phyloP scores from a whole-genome alignment of 2,113 vertebrate genomes.

The Mirza zaza region DNA sequence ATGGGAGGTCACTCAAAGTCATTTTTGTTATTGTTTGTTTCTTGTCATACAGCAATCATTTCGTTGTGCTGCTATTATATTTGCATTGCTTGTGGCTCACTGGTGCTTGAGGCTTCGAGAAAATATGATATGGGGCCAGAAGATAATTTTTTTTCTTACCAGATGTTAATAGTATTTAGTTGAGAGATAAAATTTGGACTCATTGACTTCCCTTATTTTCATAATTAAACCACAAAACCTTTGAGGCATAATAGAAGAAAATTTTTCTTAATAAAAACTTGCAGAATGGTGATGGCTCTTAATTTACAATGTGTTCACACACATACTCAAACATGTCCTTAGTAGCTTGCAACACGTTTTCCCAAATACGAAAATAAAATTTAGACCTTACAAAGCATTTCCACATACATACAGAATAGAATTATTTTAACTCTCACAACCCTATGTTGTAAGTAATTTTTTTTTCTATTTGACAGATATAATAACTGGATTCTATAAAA shows the following conservation, averaged over 20 bases:
- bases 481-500: neutral
- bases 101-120: neutral
- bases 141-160: neutral
- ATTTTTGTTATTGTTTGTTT: neutral
- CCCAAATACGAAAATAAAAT: conserved; percentile 11
- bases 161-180: neutral
- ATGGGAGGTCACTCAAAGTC: neutral
- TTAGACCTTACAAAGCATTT: neutral
- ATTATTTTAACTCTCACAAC: neutral
- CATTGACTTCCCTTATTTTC: neutral
- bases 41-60: neutral
- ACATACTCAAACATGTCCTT: neutral
- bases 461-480: neutral
- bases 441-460: neutral
- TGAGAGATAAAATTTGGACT: neutral
- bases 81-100: neutral
- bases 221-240: conserved; percentile 1
- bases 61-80: neutral
- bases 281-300: neutral
- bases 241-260: neutral
- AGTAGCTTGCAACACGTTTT: neutral
- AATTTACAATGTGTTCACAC: neutral
- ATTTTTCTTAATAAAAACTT: neutral
- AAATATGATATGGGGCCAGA: neutral
- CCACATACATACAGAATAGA: neutral